Evolutionary conservation across 2,888 invertebrate species (phyloP), one percentile per base, ranked within the genome.

Genomic region (Leptopterna dolabrata): DNA sequence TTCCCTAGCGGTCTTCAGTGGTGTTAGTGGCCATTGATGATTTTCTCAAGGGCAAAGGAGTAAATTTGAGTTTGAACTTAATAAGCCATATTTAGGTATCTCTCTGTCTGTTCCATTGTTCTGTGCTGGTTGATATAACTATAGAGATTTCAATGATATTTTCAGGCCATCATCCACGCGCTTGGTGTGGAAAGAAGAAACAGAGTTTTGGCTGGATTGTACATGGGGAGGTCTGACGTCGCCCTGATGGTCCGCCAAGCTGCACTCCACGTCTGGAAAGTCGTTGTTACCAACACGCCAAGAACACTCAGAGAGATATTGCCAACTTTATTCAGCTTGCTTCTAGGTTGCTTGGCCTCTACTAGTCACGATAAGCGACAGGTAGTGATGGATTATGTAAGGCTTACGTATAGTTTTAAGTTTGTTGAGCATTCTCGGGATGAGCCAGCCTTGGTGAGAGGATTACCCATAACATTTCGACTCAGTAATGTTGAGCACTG

Each of bases 251-350:
- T 99, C 30, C 94, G 99, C 0, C 99, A 99, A 93, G 97, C 99
- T 0, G 98, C 99, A 11, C 94, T 99, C 87, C 99, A 99, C 92
- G 99, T 99, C 0, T 99, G 99, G 99, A 99, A 99, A 93, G 97
- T 99, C 90, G 98, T 99, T 0, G 99, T 99, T 0, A 97, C 98
- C 0, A 99, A 99, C 92, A 99, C 99, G 0, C 99, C 99, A 0
- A 95, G 98, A 91, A 99, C 99, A 0, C 93, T 99, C 73, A 94
- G 98, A 88, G 99, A 99, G 94, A 99, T 99, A 91, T 93, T 99
- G 89, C 97, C 98, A 7, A 98, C 98, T 0, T 93, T 99, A 76
- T 99, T 99, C 92, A 95, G 96, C 16, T 93, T 99, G 82, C 93
- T 99, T 88, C 93, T 99, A 86, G 97, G 98, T 81, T 98, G 98